Conservation (phyloP, 1,140 invertebrate genomes). For the Galendromus occidentalis region DNA sequence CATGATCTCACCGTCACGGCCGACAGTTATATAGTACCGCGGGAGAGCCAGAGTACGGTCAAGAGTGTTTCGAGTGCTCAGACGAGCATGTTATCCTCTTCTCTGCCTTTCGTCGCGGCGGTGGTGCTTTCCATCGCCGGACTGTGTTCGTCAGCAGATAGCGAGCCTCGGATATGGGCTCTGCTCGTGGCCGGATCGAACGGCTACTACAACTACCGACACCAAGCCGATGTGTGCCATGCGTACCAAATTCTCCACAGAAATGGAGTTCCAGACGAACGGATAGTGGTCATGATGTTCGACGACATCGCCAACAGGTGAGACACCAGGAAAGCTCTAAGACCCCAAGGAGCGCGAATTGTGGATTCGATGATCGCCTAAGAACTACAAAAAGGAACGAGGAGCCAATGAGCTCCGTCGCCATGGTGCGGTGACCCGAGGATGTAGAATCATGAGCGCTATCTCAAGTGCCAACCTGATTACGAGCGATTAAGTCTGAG, state of each 20-base stretch:
- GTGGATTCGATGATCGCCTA: background rate
- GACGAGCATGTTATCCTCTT: too few relatives aligned
- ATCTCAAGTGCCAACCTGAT: too few relatives aligned
- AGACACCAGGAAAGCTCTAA: too few relatives aligned
- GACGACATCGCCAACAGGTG: conserved; percentile 39
- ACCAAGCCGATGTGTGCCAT: conserved; percentile 43
- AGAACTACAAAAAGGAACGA: background rate
- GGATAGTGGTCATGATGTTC: conserved; percentile 43
- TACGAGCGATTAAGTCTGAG: too few relatives aligned
- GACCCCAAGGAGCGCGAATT: background rate
- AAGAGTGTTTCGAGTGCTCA: too few relatives aligned
- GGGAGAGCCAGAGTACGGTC: too few relatives aligned
- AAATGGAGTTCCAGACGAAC: conserved; percentile 37
- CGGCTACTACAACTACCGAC: conserved; percentile 38
- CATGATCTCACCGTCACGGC: too few relatives aligned
- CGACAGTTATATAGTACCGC: too few relatives aligned
- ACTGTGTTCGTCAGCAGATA: background rate
- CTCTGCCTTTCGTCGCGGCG: background rate
- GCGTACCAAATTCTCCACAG: conserved; percentile 38
- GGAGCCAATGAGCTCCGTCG: background rate
- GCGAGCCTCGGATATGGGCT: conserved; percentile 31
- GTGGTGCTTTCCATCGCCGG: background rate
- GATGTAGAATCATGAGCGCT: too few relatives aligned
- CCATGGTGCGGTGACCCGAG: too few relatives aligned
- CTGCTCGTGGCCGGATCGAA: conserved; percentile 39